These are phyloP conservation scores for Hylyphantes graminicola DNA, from an alignment of 1,140 invertebrate species.

Conservation along the genomic window DNA sequence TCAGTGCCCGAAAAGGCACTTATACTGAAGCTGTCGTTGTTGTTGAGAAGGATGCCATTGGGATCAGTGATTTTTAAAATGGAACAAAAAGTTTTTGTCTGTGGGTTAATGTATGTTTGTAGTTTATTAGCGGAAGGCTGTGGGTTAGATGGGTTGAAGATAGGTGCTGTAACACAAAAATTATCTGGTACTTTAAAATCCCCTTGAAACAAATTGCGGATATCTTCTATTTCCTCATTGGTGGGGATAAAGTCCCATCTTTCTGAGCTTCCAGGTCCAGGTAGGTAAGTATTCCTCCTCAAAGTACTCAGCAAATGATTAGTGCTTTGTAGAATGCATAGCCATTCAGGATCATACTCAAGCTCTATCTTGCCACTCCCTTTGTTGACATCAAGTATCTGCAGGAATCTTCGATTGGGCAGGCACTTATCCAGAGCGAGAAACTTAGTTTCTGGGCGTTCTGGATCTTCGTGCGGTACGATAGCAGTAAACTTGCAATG, in stretches of 20 bases:
- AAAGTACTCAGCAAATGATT: constrained; percentile 87
- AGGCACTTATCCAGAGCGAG: constrained; percentile 96
- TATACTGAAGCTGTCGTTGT: constrained; percentile 15
- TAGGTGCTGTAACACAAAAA: constrained; percentile 79
- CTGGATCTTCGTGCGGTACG: constrained; percentile 75
- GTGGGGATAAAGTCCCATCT: constrained; percentile 83
- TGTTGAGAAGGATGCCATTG: background rate
- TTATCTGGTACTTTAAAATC: constrained; percentile 79
- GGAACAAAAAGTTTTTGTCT: constrained; percentile 85
- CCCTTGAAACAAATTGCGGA: constrained; percentile 76
- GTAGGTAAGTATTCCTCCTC: constrained; percentile 79
- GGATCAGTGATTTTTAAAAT: constrained; percentile 84
- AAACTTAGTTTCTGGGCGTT: constrained; percentile 80
- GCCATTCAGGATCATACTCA: constrained; percentile 93
- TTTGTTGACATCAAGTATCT: constrained; percentile 68
- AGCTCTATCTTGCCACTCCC: constrained; percentile 71
- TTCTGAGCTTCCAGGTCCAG: constrained; percentile 77
- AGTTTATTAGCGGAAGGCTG: constrained; percentile 65
- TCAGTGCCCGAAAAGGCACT: constrained; percentile 18
- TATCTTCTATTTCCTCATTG: constrained; percentile 77
- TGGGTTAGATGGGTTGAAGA: constrained; percentile 72
- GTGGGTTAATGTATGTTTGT: constrained; percentile 78
- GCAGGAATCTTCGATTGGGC: constrained; percentile 86
- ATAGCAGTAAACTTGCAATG: constrained; percentile 95
- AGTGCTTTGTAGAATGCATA: constrained; percentile 85